Evolutionary conservation across 2,113 vertebrate genomes (phyloP).

Genomic region (Cyprinodon brontotheroides): DNA sequence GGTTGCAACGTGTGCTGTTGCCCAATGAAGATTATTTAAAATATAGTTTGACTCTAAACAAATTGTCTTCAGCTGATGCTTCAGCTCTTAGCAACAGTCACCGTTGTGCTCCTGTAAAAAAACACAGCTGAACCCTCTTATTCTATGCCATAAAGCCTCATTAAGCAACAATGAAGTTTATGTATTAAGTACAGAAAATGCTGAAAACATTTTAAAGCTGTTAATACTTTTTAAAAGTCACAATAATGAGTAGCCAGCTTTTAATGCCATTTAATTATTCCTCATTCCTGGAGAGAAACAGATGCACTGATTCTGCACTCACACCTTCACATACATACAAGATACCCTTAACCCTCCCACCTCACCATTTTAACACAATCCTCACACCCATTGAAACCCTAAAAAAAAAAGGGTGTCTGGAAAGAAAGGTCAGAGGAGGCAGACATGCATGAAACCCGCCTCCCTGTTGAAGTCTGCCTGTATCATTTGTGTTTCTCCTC

Average conservation of each 20-base stretch:
- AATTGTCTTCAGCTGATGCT: not conserved
- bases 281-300: constrained; percentile 31
- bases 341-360: constrained; percentile 51
- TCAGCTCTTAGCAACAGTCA: not conserved
- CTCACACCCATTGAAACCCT: constrained; percentile 19
- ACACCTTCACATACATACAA: constrained; percentile 14
- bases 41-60: not conserved
- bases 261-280: not conserved
- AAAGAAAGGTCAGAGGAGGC: constrained; percentile 33
- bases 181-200: too few relatives aligned
- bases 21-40: not conserved
- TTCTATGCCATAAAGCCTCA: not conserved
- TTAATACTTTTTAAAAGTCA: not conserved
- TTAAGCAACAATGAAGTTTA: too few relatives aligned
- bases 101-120: not conserved
- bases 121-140: not conserved
- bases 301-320: constrained; percentile 6
- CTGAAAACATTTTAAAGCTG: too few relatives aligned
- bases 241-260: not conserved
- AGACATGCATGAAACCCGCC: constrained; percentile 5
- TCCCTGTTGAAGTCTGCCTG: too few relatives aligned
- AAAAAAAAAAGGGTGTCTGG: constrained; percentile 7
- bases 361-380: constrained; percentile 38
- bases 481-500: not conserved
- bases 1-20: not conserved